Conservation (phyloP, 2,113 vertebrate species). For the Carlito syrichta region DNA sequence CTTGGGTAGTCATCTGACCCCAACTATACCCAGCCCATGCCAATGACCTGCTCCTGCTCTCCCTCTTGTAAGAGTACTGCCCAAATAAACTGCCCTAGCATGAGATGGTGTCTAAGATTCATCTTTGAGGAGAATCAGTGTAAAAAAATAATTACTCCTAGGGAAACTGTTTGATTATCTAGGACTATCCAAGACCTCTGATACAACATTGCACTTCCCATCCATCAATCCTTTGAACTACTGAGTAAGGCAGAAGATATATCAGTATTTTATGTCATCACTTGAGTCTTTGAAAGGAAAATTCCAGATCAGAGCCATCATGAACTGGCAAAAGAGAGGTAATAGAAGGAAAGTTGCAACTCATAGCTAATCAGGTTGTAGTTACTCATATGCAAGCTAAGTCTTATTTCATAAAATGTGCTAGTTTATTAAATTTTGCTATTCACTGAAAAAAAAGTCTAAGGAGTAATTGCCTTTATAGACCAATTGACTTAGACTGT, state of each 20-base stretch:
- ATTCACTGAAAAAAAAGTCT: neutral
- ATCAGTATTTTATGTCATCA: accelerated
- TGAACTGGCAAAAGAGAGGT: accelerated
- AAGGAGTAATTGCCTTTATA: neutral
- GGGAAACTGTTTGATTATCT: neutral
- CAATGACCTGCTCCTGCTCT: too few species aligned
- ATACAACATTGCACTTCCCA: neutral
- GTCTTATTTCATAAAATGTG: neutral
- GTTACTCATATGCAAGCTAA: neutral
- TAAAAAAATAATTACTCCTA: too few species aligned
- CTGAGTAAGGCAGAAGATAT: neutral
- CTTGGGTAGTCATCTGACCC: neutral
- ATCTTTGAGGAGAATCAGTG: neutral
- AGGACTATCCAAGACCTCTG: too few species aligned
- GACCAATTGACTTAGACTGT: neutral
- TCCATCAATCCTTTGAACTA: too few species aligned
- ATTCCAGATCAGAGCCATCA: neutral
- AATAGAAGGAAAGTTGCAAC: too few species aligned
- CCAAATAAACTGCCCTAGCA: too few species aligned
- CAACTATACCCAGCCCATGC: too few species aligned
- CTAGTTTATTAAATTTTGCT: slow-evolving; percentile 25
- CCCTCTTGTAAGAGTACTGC: too few species aligned
- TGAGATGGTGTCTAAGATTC: neutral
- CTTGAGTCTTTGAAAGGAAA: neutral
- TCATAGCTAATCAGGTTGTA: neutral